Base-by-base conservation (phyloP, 2,888 invertebrate genomes). In the Vandiemenella viatica region DNA sequence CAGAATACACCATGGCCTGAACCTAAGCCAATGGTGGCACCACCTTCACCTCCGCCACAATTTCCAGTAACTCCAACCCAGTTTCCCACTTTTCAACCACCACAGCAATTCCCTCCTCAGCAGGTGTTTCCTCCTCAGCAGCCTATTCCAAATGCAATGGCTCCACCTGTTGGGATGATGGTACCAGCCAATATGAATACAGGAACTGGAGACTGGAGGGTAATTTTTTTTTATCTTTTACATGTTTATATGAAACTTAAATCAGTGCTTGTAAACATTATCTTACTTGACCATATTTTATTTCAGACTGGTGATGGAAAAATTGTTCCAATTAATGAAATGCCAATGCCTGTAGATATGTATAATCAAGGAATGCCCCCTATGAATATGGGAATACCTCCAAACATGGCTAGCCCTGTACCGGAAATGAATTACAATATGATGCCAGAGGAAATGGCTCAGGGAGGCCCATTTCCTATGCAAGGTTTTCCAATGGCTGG, bases 1-100 rank as follows among this genome's bases (percentile, higher is more conserved):
- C 77, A 82, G 50, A 74, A 71, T 48, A 76, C 80, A 63, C 78
- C 83, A 0, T 89, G 89, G 89, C 89, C 89, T 1, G 87, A 87
- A 64, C 83, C 89, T 0, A 85, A 85, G 62, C 79, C 79, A 10
- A 74, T 76, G 5, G 74, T 79, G 23, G 70, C 74, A 8, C 51
- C 51, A 16, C 48, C 40, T n/a, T 52, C 52, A 17, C 49, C 50
- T 8, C 45, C 50, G n/a, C 49, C 45, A 16, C 47, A 38, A 47
- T 46, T 22, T 32, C 52, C 32, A 22, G 37, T 26, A 16, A 51
- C 50, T 6, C 37, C 32, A 4, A 60, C 62, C 18, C 53, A 59
- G 1, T 48, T 54, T 15, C 56, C 60, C 3, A 60, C 7, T 59
- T 54, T 47, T 56, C 50, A 50, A n/a, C 45, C 43, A 6, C 50